Evolutionary conservation across 2,113 vertebrate genomes (phyloP), one percentile per base, ranked within the genome.

Genomic region (Tonatia bakeri): DNA sequence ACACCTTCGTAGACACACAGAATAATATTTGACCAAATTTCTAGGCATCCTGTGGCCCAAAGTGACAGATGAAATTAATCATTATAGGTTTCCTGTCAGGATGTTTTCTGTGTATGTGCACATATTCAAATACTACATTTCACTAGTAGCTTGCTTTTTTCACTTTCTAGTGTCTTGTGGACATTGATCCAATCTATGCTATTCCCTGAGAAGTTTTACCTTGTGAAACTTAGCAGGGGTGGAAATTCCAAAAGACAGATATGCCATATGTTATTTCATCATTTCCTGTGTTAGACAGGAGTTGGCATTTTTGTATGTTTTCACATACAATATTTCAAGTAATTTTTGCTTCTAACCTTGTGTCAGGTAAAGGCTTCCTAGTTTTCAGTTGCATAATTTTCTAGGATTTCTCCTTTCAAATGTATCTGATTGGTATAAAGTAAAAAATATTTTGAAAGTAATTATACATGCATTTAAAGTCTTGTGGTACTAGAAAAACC

Each of bases 21-120:
- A 6, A 22, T 31, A 77, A 33, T 64, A 36, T 38, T 36, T 65
- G 31, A 7, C 59, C 7, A 38, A 52, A 3, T 11, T 40, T 40
- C 26, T 50, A 36, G 15, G 70, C 11, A 22, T 22, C 38, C 38
- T 15, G 38, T 3, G 38, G 15, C 33, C 72, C 61, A 15, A 36
- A 38, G 28, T 11, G 59, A 87, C 50, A 38, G 16, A 45, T 14
- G 40, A n/a, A 52, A 84, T 75, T 31, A 65, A 61, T n/a, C 56
- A 26, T 9, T 26, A 24, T 17, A 40, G 40, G 17, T 56, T 33
- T 26, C 19, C 33, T 70, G 3, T 64, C n/a, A 67, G 67, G 36
- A 12, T 1, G 7, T 22, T 50, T 85, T 38, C 33, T 59, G 43
- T 0, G 3, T 40, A 3, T 0, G 1, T 5, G 31, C 33, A 13